These are phyloP conservation scores for Ochropacha duplaris DNA, from an alignment of 2,888 invertebrate genomes.

Conservation along the genomic window DNA sequence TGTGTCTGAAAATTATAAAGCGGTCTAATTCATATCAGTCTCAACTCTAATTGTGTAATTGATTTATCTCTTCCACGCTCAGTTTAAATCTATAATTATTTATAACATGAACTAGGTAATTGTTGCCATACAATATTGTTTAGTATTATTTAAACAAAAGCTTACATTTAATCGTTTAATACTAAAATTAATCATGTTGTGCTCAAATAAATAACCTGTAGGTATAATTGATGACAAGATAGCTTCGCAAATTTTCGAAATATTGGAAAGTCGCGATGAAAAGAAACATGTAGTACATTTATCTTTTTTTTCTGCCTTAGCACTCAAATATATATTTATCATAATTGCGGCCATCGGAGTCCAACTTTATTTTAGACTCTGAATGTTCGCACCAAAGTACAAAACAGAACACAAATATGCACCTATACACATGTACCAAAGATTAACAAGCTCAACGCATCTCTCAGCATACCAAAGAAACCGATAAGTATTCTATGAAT, in stretches of 20 bases:
- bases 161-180: background rate
- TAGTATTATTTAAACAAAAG: background rate
- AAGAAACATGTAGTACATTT: background rate
- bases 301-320: background rate
- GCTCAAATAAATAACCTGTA: slow-evolving; percentile 13
- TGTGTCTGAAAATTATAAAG: background rate
- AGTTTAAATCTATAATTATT: background rate
- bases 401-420: slow-evolving; percentile 42
- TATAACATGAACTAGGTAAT: background rate
- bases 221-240: slow-evolving; percentile 24
- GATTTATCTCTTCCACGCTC: background rate
- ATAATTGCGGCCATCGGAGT: background rate
- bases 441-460: slow-evolving; percentile 50
- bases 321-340: slow-evolving; percentile 6
- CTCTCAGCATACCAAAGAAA: slow-evolving; percentile 67
- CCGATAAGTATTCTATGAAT: slow-evolving; percentile 72
- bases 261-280: background rate
- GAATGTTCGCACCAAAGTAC: slow-evolving; percentile 10
- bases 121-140: background rate
- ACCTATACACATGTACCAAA: slow-evolving; percentile 54
- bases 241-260: background rate
- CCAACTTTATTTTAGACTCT: background rate
- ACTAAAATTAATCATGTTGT: background rate
- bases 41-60: background rate
- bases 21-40: background rate